Evolutionary conservation across 2,113 vertebrate species (phyloP).

Genomic region (Pionites leucogaster): DNA sequence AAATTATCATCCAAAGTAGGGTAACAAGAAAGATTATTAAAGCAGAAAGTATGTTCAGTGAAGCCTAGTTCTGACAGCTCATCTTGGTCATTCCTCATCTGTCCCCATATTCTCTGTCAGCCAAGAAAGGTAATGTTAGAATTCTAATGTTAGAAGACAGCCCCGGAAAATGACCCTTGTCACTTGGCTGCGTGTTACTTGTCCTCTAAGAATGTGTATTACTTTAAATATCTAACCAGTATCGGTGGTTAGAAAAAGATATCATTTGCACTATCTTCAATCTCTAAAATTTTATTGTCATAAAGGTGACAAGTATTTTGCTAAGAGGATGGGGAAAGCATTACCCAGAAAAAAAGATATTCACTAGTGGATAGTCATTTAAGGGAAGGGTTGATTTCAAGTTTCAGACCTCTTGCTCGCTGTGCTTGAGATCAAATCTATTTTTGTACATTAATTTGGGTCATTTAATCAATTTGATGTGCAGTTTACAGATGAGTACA

Average conservation of each 20-base stretch:
- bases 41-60: background rate
- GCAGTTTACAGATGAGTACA: background rate
- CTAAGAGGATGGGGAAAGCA: background rate
- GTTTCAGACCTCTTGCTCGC: background rate
- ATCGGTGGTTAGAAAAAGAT: background rate
- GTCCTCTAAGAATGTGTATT: background rate
- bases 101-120: background rate
- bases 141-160: background rate
- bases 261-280: background rate
- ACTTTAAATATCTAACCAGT: background rate
- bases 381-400: background rate
- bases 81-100: background rate
- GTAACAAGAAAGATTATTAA: background rate
- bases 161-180: background rate
- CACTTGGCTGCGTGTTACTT: background rate
- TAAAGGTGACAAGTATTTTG: background rate
- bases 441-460: conserved; percentile 28
- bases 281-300: background rate
- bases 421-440: background rate
- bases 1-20: background rate
- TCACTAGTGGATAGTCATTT: background rate
- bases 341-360: background rate
- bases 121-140: background rate
- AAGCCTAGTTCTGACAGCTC: background rate
- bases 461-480: background rate